Percentiles rank a stretch among this genome's conserved stretches.
phyloP scores from a whole-genome alignment of 2,888 invertebrate species.

The Melanargia galathea region DNA sequence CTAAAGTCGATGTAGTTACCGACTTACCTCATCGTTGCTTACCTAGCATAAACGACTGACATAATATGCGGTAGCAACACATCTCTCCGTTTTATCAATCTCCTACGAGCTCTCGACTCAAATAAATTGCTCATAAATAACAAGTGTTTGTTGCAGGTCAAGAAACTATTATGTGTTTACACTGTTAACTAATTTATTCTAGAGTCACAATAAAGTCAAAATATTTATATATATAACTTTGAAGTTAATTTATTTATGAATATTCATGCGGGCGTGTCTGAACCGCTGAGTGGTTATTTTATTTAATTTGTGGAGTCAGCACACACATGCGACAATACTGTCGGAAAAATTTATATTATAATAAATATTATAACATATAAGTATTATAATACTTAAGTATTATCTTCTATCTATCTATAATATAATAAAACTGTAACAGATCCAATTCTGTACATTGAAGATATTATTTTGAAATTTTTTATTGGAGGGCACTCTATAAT shows the following conservation, averaged over 20 bases:
- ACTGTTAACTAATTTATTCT: conserved; percentile 15
- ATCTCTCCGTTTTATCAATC: no score
- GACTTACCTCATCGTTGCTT: no score
- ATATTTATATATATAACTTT: conserved; percentile 19
- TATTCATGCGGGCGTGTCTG: not conserved
- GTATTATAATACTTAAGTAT: no score
- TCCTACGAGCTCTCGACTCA: no score
- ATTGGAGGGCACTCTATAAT: no score
- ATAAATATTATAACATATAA: not conserved
- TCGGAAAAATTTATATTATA: not conserved
- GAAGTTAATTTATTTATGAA: conserved; percentile 14
- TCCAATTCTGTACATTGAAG: no score
- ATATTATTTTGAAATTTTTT: no score
- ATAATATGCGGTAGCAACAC: no score
- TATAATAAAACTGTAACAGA: no score
- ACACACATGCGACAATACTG: conserved; percentile 2
- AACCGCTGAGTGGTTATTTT: conserved; percentile 1
- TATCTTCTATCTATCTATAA: no score
- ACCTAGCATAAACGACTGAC: no score
- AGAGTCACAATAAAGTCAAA: conserved; percentile 20
- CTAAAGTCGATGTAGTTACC: no score
- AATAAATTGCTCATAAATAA: not conserved
- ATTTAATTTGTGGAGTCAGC: not conserved
- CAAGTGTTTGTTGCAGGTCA: conserved; percentile 6
- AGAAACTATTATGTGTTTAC: conserved; percentile 11